Base-by-base conservation (phyloP, 2,797 vertebrate species). In the Gallinago stenura region DNA sequence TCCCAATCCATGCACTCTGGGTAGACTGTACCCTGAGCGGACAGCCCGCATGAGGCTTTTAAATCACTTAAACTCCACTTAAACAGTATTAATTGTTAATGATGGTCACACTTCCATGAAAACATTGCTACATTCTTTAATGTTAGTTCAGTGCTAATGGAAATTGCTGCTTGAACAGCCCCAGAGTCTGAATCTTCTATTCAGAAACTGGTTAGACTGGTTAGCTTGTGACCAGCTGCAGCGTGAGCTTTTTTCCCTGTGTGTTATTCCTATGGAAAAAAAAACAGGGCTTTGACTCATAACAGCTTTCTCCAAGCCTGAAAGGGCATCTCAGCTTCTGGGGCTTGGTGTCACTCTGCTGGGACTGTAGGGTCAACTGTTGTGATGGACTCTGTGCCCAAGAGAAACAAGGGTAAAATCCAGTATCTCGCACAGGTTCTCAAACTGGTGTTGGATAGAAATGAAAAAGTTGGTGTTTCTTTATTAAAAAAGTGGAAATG, bases 21-120 rank as follows among this genome's bases (percentile, higher is more conserved):
- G 51, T 80, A 56, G 82, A 62, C 87, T 65, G 79, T 75, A 56
- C 31, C 21, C 58, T 73, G 78, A 85, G 78, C 4, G 7, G 51
- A 45, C 43, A 66, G 37, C 61, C 43, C 26, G 31, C 57, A 8
- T 15, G 17, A 83, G 39, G 79, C 82, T 95, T 91, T 95, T 41
- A 91, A 93, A 89, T 94, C 64, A 39, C 75, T 95, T 93, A 61
- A 92, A 57, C 11, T 54, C 69, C 77, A 69, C 77, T 95, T 92
- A 82, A 89, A 62, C 10, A 56, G 26, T 83, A 89, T 95, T 82
- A 91, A 93, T 95, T 92, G 60, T 91, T 96, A 94, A 94, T 73
- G 48, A 71, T 91, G 28, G 58, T 93, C 64, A 2, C 46, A 26
- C 31, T 93, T 83, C 75, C 75, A 45, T 85, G 89, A 87, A 85